Base-by-base conservation (phyloP, 2,888 invertebrate genomes). In the Ennomos erosarius region DNA sequence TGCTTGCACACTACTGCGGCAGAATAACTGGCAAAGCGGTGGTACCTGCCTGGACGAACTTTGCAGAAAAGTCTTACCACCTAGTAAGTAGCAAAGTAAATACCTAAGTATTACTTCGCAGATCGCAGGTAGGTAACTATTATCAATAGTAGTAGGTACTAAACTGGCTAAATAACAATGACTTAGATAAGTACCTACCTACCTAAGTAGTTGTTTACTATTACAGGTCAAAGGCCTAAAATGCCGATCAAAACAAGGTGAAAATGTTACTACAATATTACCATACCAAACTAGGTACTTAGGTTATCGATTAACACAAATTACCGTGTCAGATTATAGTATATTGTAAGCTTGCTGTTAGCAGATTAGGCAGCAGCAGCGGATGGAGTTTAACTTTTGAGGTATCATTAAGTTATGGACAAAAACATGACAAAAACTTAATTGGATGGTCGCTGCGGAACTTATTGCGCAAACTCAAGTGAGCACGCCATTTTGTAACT, bases 401-500 rank as follows among this genome's bases (percentile, higher is more conserved):
- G 57, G 50, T 47, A 58, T 57, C 57, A 51, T 37, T 51, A 55
- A 49, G 43, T 56, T 54, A 54, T 43, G 36, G n/a, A 47, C 55
- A 53, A 60, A 59, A 55, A 55, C 50, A 34, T 59, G n/a, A 47
- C 55, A 53, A 60, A 59, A 55, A 55, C 50, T 38, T 59, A 50
- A 55, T 59, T 50, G 55, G 39, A 54, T 54, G 45, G n/a, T 39
- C 35, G 36, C 68, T 76, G 65, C 67, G 67, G 66, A 65, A 48
- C 38, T 53, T 44, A 68, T 62, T 64, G 70, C 70, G 70, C 70
- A 70, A 55, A 68, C 65, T 70, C 68, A 46, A 46, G 51, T 57
- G 37, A 45, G 62, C 65, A 58, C 70, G 74, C 79, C 64, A 70
- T 68, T 73, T 71, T 70, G 56, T 55, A 53, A 58, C 51, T 58